Conservation (phyloP, 2,797 vertebrate genomes). For the Coregonus sp. region DNA sequence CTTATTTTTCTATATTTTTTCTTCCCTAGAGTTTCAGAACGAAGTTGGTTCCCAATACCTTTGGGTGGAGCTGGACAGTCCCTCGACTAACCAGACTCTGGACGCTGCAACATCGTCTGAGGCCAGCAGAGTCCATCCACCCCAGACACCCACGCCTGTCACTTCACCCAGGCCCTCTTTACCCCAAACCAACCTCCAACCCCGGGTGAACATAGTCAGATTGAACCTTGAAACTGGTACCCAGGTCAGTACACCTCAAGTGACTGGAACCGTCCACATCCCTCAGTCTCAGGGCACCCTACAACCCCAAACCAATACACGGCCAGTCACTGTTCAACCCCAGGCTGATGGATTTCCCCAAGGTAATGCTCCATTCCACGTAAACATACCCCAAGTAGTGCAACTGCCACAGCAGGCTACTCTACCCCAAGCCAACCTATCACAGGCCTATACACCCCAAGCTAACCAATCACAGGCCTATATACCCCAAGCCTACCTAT, state of each 20-base stretch:
- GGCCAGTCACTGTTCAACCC: not conserved
- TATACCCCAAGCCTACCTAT: not conserved
- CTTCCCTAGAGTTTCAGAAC: not conserved
- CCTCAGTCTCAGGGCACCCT: not conserved
- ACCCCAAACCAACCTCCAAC: not conserved
- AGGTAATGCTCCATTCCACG: not conserved
- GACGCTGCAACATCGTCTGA: not conserved
- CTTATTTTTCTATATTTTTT: not conserved
- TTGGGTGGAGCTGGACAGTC: not conserved
- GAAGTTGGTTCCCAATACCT: not conserved
- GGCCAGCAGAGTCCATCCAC: not conserved
- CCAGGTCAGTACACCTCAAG: not conserved
- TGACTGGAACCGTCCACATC: not conserved
- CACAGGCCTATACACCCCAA: not conserved
- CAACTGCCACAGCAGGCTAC: not conserved
- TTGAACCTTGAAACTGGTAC: not conserved
- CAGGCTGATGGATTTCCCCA: not conserved
- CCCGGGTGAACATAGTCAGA: not conserved
- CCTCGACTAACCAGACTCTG: not conserved
- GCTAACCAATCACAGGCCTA: not conserved
- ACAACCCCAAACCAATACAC: not conserved
- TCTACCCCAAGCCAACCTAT: not conserved
- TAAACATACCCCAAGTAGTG: not conserved
- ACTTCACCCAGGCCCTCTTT: not conserved
- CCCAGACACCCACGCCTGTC: not conserved